Evolutionary conservation across 1,140 invertebrate species (phyloP).

Genomic region (Caenorhabditis latens): DNA sequence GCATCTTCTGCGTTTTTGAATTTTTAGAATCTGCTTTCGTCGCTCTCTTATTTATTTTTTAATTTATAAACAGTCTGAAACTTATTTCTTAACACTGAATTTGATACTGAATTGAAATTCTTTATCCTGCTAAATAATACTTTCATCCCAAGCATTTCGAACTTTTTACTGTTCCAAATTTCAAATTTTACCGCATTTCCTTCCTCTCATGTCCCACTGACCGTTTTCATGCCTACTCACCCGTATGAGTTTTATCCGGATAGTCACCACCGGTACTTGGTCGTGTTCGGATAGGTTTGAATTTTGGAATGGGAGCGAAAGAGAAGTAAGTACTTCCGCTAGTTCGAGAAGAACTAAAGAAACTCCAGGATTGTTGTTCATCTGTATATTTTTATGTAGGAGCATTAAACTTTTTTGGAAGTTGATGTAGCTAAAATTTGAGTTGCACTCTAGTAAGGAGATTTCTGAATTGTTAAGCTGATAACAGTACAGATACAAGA

Average conservation of each 20-base stretch:
- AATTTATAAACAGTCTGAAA: no score
- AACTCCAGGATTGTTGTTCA: no score
- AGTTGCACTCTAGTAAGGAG: no score
- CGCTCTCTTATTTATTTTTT: neutral
- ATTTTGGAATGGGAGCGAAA: neutral
- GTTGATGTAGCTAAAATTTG: no score
- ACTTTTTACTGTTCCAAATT: neutral
- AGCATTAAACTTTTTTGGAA: no score
- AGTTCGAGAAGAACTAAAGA: no score
- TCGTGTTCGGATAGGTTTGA: neutral
- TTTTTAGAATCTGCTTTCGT: no score
- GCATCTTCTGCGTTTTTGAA: neutral
- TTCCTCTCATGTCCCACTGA: neutral
- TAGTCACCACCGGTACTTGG: neutral
- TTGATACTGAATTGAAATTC: neutral
- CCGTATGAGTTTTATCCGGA: constrained; percentile 13
- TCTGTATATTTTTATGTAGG: no score
- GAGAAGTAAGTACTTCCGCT: neutral
- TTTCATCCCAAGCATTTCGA: neutral
- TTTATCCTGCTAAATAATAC: neutral
- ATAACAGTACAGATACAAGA: no score
- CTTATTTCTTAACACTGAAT: no score
- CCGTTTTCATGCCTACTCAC: constrained; percentile 41
- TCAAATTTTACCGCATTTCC: constrained; percentile 35
- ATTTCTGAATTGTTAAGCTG: no score